Evolutionary conservation across 2,888 invertebrate genomes (phyloP), one percentile per base, ranked within the genome.

Genomic region (Andrena dorsata): DNA sequence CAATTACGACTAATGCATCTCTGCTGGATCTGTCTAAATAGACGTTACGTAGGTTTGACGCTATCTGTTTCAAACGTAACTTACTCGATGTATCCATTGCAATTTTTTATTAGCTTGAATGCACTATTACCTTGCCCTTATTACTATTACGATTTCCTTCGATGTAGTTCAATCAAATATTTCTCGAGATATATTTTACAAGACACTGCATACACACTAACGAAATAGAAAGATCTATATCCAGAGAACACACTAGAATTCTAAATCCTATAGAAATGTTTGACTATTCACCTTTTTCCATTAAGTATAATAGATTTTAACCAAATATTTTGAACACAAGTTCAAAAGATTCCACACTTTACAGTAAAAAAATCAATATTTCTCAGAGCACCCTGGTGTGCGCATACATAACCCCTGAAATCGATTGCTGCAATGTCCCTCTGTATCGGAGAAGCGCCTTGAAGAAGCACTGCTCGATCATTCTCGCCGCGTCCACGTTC

Each of bases 1-100:
- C 61, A 69, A 41, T 53, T 4, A 51, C 53, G 23, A 32, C 68
- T 26, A 20, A 53, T 32, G 51, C 53, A 53, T 51, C 53, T 30
- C 49, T 32, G 32, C 30, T 32, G 16, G 32, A 53, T 53, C 16
- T 32, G 16, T 35, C 32, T 30, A 35, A 13, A 28, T 28, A 28
- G 28, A n/a, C 13, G 35, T 2, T 16, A 41, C 0, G 20, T 47
- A 20, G 28, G n/a, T 16, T 58, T 16, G 28, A 20, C 35, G 16
- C 53, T 20, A 7, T 41, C 28, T 13, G 28, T 1, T 20, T 0
- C 35, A 28, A 20, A 7, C 2, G 20, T 0, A 73, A 65, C 53
- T 41, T 65, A 20, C 28, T 73, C 20, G n/a, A 26, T 28, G 23
- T 13, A 53, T 41, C 4, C 16, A 13, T 26, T 41, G 7, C 16